Evolutionary conservation across 30 jellyfish, hydroid and myxozoan genomes (phyloP), one percentile per base, ranked within the genome.

Genomic region (Clytia hemisphaerica): DNA sequence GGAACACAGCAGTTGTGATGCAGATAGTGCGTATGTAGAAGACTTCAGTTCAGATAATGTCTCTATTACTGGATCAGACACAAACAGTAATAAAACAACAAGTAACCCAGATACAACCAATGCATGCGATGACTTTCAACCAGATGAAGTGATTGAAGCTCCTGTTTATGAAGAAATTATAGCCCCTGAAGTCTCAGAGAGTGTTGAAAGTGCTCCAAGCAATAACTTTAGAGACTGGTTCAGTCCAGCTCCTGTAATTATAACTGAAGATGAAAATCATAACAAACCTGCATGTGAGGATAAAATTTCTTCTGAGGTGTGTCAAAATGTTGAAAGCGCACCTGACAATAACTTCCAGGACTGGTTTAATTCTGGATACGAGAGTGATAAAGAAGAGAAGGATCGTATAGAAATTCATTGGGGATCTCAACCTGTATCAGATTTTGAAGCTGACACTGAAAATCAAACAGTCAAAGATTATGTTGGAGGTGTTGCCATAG

Each of bases 41-140:
- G 70, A 57, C 49, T 57, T 22, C 70, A 57, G 70, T 30, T 57
- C 70, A n/a, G 70, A 57, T 57, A 57, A 57, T 57, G 42, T 57
- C 16, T 57, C 70, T n/a, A 33, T 57, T n/a, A 57, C 14, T 0
- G 35, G 70, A 38, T 57, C 70, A 21, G 70, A 57, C 35, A 21
- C 70, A n/a, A n/a, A n/a, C n/a, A n/a, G n/a, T n/a, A n/a, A n/a
- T n/a, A n/a, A n/a, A n/a, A 22, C 44, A 57, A n/a, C 10, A 46
- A 57, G 30, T n/a, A 22, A 38, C 4, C 70, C 70, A 22, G 70
- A 33, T 25, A 22, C 12, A 21, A n/a, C 44, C 30, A 12, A 9
- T 6, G 6, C 6, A n/a, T 38, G 70, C 30, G 6, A 46, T 2
- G 60, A 4, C 24, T 30, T 46, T 46, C 30, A 46, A n/a, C 30